These are phyloP conservation scores for Heteropelma amictum DNA, from an alignment of 2,888 invertebrate genomes.

Conservation along the genomic window DNA sequence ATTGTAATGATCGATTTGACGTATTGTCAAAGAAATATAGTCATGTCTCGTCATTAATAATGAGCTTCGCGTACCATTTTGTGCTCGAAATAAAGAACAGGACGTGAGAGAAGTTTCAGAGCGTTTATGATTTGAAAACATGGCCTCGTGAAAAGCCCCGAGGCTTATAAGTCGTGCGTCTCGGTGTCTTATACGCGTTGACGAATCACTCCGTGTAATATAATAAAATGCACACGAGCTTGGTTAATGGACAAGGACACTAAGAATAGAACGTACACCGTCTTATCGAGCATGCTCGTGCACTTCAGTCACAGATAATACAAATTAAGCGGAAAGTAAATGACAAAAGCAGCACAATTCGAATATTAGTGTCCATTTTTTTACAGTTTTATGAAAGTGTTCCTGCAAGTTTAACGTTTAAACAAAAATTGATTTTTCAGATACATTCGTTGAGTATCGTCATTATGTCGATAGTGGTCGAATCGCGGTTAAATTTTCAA, in stretches of 20 bases:
- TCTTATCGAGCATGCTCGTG: conserved; percentile 56
- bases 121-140: conserved; percentile 52
- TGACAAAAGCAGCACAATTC: not conserved
- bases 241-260: conserved; percentile 62
- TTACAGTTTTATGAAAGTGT: too few species aligned
- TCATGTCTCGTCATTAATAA: not conserved
- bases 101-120: conserved; percentile 51
- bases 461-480: too few species aligned
- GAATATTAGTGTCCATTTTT: not conserved
- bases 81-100: conserved; percentile 48
- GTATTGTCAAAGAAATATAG: not conserved
- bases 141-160: conserved; percentile 55
- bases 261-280: conserved; percentile 61
- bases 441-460: too few species aligned
- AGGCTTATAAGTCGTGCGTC: conserved; percentile 43
- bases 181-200: conserved; percentile 16
- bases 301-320: conserved; percentile 64
- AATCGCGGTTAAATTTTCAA: too few species aligned
- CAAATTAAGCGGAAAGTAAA: conserved; percentile 28
- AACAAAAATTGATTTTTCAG: too few species aligned
- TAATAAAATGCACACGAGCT: conserved; percentile 20
- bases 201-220: conserved; percentile 6
- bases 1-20: not conserved
- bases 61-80: not conserved
- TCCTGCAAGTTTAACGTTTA: too few species aligned